Conservation (phyloP, 2,888 invertebrate genomes). For the Seira sanloemensis region DNA sequence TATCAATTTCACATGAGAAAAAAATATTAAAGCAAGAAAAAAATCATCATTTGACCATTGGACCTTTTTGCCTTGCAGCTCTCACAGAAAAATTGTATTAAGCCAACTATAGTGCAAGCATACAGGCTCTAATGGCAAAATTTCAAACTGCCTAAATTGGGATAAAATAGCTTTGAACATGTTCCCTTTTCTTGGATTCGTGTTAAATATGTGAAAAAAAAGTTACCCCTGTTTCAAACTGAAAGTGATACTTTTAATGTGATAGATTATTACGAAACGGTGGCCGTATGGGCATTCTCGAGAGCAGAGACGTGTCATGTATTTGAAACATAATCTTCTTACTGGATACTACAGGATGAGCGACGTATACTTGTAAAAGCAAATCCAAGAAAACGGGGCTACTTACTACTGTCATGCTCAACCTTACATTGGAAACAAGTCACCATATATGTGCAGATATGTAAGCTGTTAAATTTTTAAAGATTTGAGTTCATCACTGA, state of each 20-base stretch:
- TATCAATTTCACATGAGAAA: slow-evolving; percentile 56
- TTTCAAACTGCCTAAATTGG: background rate
- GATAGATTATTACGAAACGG: background rate
- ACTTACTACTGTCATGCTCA: background rate
- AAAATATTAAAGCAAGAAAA: slow-evolving; percentile 2
- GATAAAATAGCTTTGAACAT: background rate
- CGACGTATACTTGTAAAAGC: too few relatives aligned
- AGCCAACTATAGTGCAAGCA: background rate
- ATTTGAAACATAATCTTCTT: slow-evolving; percentile 1
- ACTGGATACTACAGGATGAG: too few relatives aligned
- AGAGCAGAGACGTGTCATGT: background rate
- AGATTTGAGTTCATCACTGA: too few relatives aligned
- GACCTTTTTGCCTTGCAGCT: background rate
- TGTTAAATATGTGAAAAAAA: background rate
- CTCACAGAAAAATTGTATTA: background rate
- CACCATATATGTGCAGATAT: too few relatives aligned
- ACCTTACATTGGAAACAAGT: too few relatives aligned
- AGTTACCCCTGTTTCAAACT: too few relatives aligned
- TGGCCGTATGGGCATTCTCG: background rate
- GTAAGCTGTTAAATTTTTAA: too few relatives aligned
- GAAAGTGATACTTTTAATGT: too few relatives aligned
- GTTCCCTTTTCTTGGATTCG: background rate
- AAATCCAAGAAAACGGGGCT: too few relatives aligned
- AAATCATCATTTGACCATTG: background rate
- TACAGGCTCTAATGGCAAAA: too few relatives aligned